phyloP scores from a whole-genome alignment of 2,113 vertebrate genomes.

The Charadrius vociferus region DNA sequence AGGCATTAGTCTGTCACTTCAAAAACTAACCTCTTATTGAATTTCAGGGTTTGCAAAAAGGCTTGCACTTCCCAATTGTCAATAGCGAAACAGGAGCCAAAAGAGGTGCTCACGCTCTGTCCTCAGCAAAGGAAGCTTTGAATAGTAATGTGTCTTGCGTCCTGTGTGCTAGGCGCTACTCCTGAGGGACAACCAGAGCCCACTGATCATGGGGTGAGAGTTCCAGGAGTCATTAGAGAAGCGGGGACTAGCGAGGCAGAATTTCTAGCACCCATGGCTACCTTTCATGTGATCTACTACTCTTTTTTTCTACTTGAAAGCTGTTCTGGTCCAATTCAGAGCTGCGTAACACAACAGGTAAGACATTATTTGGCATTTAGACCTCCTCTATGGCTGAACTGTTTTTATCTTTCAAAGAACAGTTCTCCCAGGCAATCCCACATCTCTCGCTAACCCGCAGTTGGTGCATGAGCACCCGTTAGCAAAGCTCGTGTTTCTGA shows the following conservation, averaged over 20 bases:
- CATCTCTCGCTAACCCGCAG: accelerated
- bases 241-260: background rate
- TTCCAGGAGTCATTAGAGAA: background rate
- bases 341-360: accelerated
- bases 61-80: background rate
- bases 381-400: background rate
- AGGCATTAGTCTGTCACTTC: background rate
- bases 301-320: background rate
- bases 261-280: background rate
- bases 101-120: background rate
- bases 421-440: background rate
- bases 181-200: background rate
- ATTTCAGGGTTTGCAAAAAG: background rate
- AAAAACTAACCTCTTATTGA: background rate
- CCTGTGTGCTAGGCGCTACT: background rate
- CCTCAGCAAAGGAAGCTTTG: background rate
- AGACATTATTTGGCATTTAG: background rate
- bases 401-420: background rate
- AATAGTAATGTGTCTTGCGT: background rate
- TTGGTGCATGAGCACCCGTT: accelerated
- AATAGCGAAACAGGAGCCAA: background rate
- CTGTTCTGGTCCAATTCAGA: background rate
- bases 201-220: background rate
- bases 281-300: background rate
- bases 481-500: background rate